Percentiles rank a stretch among this genome's conserved stretches.
These are phyloP conservation scores for Choloepus didactylus DNA, from an alignment of 2,797 vertebrate genomes.

Conservation along the genomic window DNA sequence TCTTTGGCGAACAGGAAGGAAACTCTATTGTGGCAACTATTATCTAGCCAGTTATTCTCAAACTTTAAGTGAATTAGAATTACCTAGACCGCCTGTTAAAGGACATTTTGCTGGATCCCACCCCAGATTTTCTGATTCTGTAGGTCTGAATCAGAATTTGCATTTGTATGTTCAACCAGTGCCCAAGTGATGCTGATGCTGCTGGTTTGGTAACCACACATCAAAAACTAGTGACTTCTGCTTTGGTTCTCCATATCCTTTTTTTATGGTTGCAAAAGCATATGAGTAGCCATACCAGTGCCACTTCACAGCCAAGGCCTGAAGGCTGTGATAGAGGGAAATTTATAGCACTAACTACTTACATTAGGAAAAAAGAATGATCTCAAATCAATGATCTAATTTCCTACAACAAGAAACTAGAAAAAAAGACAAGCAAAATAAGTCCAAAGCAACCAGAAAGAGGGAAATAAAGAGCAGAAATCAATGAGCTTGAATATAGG, in stretches of 20 bases:
- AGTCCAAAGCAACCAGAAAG: neutral
- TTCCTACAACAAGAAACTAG: neutral
- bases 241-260: fast-evolving
- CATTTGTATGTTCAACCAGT: neutral
- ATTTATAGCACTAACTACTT: neutral
- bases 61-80: neutral
- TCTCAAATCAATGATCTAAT: neutral
- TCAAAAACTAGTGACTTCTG: neutral
- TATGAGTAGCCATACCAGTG: too few relatives aligned
- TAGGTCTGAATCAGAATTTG: neutral
- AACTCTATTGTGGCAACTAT: neutral
- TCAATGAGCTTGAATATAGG: neutral
- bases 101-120: neutral
- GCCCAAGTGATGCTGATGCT: neutral
- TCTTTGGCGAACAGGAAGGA: neutral
- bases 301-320: neutral
- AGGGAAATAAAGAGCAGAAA: neutral
- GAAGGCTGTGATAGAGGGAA: neutral
- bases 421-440: neutral
- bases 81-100: neutral
- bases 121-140: neutral
- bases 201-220: neutral
- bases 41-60: neutral
- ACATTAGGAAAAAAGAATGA: neutral
- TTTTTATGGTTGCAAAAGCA: neutral